phyloP scores from a whole-genome alignment of 2,113 vertebrate species.

The Vombatus ursinus region DNA sequence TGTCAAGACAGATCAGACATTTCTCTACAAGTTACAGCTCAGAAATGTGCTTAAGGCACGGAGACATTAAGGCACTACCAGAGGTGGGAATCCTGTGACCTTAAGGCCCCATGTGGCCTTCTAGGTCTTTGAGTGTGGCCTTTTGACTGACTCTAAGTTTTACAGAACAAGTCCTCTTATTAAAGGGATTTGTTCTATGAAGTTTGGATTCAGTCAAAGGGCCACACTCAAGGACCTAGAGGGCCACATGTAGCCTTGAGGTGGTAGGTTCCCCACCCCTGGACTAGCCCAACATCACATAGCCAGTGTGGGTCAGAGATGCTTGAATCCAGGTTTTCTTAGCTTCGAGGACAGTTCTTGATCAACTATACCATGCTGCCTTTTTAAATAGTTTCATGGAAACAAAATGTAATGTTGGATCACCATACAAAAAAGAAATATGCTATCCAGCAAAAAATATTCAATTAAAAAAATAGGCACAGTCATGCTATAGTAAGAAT shows the following conservation, averaged over 20 bases:
- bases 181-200: too few species aligned
- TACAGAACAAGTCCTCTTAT: too few species aligned
- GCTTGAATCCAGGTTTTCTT: not conserved
- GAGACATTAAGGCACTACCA: not conserved
- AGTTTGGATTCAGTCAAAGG: too few species aligned
- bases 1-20: not conserved
- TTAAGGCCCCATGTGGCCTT: too few species aligned
- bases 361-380: not conserved
- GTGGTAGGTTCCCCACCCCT: too few species aligned
- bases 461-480: not conserved
- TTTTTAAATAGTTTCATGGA: not conserved
- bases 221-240: too few species aligned
- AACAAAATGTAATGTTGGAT: not conserved
- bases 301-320: too few species aligned
- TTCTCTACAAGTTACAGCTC: not conserved
- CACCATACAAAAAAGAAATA: not conserved
- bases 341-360: not conserved
- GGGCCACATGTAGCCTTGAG: too few species aligned
- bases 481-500: not conserved
- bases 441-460: not conserved
- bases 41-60: not conserved
- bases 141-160: too few species aligned
- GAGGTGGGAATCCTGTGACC: too few species aligned
- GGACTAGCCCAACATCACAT: not conserved
- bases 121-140: too few species aligned